Base-by-base conservation (phyloP, 2,888 invertebrate genomes). In the Hypomecis punctinalis region DNA sequence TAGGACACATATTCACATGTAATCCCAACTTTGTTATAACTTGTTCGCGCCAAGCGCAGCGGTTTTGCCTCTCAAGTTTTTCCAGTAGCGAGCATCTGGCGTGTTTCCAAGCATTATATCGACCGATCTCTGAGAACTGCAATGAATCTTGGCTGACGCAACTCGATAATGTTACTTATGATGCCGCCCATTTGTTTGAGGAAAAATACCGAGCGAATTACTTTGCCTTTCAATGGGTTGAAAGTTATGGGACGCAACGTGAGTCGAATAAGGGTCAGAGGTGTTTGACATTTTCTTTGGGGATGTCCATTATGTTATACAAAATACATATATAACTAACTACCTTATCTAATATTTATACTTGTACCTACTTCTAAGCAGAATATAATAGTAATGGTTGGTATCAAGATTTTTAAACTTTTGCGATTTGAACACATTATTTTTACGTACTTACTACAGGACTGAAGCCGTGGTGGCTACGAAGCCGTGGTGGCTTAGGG, bases 101-200 rank as follows among this genome's bases (percentile, higher is more conserved):
- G 68, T 63, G 56, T 74, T 72, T 83, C 86, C 85, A 85, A 83
- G 68, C 73, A 74, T 72, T 23, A 79, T 82, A 85, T 85, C 83
- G 85, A 84, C 79, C 83, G 77, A 54, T 57, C 65, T 67, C 68
- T 72, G 62, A 71, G 61, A 53, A 74, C 79, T 79, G 80, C 77
- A 80, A 78, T 76, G 75, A 77, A 76, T 75, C 73, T 71, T 68
- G 59, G 58, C 63, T 69, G 71, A 64, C 69, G 67, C 61, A 57
- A 61, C 63, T 67, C 66, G 58, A 71, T 71, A 71, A 66, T 59
- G 56, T 66, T 66, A 52, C 55, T 67, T 63, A 67, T 66, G 53
- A 63, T 61, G 53, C 51, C 49, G 49, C 11, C 42, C 35, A 55
- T 66, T 57, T 61, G 37, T 53, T 55, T 49, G 33, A 23, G 23